phyloP scores from a whole-genome alignment of 2,797 vertebrate species.

The Gallinago solitaria region DNA sequence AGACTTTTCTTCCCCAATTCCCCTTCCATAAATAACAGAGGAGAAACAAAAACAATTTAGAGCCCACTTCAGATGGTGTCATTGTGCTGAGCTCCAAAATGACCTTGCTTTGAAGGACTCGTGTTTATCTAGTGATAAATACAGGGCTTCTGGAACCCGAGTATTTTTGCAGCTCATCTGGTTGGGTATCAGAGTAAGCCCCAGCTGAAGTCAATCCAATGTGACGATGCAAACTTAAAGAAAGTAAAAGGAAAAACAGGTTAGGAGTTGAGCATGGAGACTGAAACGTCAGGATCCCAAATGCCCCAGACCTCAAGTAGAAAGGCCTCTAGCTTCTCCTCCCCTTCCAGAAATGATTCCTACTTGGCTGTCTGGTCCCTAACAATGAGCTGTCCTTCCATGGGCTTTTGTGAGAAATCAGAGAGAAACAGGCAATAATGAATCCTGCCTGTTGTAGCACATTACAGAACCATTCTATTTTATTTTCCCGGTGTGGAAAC shows the following conservation, averaged over 20 bases:
- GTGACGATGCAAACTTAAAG: neutral
- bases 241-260: neutral
- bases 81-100: fast-evolving
- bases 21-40: neutral
- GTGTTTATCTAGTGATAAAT: neutral
- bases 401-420: neutral
- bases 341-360: neutral
- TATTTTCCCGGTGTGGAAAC: neutral
- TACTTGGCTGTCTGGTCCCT: fast-evolving
- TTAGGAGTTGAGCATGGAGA: neutral
- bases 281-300: neutral
- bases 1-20: neutral
- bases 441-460: neutral
- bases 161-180: neutral
- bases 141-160: neutral
- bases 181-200: neutral
- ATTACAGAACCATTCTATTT: neutral
- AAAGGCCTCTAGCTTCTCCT: neutral
- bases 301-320: neutral
- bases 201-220: neutral
- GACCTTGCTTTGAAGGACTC: neutral
- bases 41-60: neutral
- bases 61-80: neutral
- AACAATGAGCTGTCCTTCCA: neutral
- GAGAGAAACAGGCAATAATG: neutral